These are phyloP conservation scores for Phlogophora meticulosa DNA, from an alignment of 2,888 invertebrate genomes.

Conservation along the genomic window DNA sequence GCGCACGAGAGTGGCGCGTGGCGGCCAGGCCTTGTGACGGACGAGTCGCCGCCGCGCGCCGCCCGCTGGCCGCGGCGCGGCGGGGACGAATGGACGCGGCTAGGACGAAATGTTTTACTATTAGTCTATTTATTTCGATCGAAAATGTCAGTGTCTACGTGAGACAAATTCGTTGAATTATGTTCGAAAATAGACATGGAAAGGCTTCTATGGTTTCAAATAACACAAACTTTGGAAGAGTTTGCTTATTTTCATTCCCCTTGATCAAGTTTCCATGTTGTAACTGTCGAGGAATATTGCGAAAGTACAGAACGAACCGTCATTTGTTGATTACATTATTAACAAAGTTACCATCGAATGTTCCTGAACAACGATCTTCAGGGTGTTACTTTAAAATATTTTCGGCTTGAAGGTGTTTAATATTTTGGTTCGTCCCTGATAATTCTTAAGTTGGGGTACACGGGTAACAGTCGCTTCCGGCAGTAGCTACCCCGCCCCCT, in stretches of 20 bases:
- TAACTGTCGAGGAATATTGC: slow-evolving; percentile 43
- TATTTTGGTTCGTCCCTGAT: slow-evolving; percentile 69
- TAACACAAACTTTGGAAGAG: slow-evolving; percentile 21
- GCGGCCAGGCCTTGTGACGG: slow-evolving; percentile 10
- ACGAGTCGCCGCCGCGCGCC: slow-evolving; percentile 20
- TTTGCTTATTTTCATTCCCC: slow-evolving; percentile 38
- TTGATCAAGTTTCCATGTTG: slow-evolving; percentile 43
- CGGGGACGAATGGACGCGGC: slow-evolving; percentile 1
- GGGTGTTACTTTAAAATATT: slow-evolving; percentile 54
- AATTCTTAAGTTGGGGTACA: slow-evolving; percentile 68
- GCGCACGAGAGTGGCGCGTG: slow-evolving; percentile 41
- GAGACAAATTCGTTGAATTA: not conserved
- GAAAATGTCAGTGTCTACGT: not conserved
- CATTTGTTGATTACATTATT: slow-evolving; percentile 62
- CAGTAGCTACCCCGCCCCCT: slow-evolving; percentile 33
- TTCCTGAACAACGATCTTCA: slow-evolving; percentile 38
- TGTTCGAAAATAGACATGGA: not conserved
- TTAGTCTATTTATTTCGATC: slow-evolving; percentile 13
- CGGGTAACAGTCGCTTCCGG: slow-evolving; percentile 47
- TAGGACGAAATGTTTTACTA: slow-evolving; percentile 16
- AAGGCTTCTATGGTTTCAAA: slow-evolving; percentile 9
- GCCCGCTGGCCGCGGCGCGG: not conserved
- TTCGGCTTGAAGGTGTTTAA: slow-evolving; percentile 59
- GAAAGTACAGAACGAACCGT: slow-evolving; percentile 52
- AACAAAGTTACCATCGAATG: slow-evolving; percentile 47